Evolutionary conservation across 2,113 vertebrate species (phyloP).

Genomic region (human (Homo sapiens)): DNA sequence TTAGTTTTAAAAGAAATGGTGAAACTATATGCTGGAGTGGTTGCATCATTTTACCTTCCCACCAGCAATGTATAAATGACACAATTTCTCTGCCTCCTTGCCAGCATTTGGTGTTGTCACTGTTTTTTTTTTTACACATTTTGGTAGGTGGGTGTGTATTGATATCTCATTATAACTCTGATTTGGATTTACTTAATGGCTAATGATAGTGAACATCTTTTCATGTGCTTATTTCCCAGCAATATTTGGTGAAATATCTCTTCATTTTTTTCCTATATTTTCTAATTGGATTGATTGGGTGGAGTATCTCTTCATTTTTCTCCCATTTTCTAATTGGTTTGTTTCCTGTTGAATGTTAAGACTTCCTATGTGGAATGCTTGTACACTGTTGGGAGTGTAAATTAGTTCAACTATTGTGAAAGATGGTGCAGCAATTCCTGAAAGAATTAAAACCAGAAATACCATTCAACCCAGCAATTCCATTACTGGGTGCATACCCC

Average conservation of each 20-base stretch:
- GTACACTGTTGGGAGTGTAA: too few relatives aligned
- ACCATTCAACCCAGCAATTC: too few relatives aligned
- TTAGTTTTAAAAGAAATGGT: slow-evolving; percentile 2
- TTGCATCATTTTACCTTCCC: neutral
- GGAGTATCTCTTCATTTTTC: too few relatives aligned
- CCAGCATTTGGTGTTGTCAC: neutral
- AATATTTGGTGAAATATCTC: neutral
- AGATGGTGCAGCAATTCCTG: too few relatives aligned
- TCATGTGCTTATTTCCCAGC: neutral
- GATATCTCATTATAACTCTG: neutral
- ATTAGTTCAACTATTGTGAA: too few relatives aligned
- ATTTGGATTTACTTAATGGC: neutral
- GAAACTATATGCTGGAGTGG: neutral
- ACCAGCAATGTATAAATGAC: neutral
- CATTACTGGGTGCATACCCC: too few relatives aligned
- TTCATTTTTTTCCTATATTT: neutral
- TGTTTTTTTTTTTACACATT: neutral
- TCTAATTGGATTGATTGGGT: neutral
- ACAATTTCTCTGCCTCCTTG: neutral
- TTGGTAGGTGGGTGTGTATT: neutral
- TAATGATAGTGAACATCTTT: neutral
- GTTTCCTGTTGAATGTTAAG: neutral
- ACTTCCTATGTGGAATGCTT: neutral
- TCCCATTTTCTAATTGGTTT: neutral
- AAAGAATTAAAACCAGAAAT: too few relatives aligned